These are phyloP conservation scores for Unio pictorum DNA, from an alignment of 2,888 invertebrate species.

Conservation along the genomic window DNA sequence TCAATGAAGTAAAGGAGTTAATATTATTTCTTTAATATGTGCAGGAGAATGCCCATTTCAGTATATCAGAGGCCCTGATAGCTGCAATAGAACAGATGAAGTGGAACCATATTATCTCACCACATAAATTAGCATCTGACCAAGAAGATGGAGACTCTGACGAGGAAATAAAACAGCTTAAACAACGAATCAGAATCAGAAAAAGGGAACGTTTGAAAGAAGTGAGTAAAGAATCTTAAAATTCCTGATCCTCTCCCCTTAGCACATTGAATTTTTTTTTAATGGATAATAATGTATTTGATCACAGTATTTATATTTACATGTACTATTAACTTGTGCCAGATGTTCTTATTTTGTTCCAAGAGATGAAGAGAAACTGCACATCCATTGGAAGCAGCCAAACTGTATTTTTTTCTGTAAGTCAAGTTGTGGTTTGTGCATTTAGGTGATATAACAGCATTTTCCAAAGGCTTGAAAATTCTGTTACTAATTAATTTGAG, in stretches of 20 bases:
- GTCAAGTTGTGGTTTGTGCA: too few relatives aligned
- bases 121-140: conserved; percentile 25
- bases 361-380: too few relatives aligned
- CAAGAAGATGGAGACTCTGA: conserved; percentile 76
- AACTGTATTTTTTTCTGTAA: too few relatives aligned
- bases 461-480: too few relatives aligned
- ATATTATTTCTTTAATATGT: conserved; percentile 12
- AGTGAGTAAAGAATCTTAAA: conserved; percentile 37
- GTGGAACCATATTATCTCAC: conserved; percentile 65
- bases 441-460: too few relatives aligned
- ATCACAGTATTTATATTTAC: neutral
- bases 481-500: too few relatives aligned
- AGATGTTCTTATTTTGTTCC: too few relatives aligned
- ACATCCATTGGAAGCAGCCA: too few relatives aligned
- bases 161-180: conserved; percentile 79
- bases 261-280: neutral
- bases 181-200: conserved; percentile 78
- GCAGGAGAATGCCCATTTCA: conserved; percentile 89
- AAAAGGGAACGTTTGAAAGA: conserved; percentile 72
- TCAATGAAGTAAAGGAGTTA: too few relatives aligned
- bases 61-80: conserved; percentile 87
- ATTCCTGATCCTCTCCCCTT: too few relatives aligned
- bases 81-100: conserved; percentile 81
- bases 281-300: neutral
- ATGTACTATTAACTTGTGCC: neutral